phyloP scores from a whole-genome alignment of 2,113 vertebrate genomes.

The Chaetura pelagica region DNA sequence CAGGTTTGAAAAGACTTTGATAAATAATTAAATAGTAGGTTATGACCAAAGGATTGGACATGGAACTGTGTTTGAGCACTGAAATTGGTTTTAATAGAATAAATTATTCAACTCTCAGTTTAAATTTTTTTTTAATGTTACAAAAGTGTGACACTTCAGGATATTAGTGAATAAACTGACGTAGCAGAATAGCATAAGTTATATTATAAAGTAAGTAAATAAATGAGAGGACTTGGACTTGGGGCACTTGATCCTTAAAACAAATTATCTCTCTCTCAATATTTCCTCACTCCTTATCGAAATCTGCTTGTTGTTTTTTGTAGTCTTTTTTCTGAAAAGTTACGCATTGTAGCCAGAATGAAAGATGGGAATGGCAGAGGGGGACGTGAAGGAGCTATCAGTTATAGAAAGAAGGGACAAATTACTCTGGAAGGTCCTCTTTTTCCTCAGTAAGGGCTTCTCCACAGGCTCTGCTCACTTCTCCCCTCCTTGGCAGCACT shows the following conservation, averaged over 20 bases:
- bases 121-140: neutral
- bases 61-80: neutral
- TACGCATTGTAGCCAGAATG: neutral
- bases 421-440: neutral
- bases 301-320: neutral
- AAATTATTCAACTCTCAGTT: neutral
- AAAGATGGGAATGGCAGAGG: neutral
- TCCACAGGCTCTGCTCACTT: neutral
- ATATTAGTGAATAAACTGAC: neutral
- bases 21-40: neutral
- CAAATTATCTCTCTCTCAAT: fast-evolving
- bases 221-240: neutral
- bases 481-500: neutral
- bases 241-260: neutral
- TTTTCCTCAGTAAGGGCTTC: neutral
- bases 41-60: neutral
- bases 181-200: neutral
- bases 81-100: neutral
- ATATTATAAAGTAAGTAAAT: neutral
- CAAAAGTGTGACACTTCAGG: neutral
- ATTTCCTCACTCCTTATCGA: neutral
- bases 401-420: neutral
- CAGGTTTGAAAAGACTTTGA: neutral
- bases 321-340: neutral
- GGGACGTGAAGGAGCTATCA: neutral